These are phyloP conservation scores for Perccottus glenii DNA, from an alignment of 2,113 vertebrate genomes.

Conservation along the genomic window DNA sequence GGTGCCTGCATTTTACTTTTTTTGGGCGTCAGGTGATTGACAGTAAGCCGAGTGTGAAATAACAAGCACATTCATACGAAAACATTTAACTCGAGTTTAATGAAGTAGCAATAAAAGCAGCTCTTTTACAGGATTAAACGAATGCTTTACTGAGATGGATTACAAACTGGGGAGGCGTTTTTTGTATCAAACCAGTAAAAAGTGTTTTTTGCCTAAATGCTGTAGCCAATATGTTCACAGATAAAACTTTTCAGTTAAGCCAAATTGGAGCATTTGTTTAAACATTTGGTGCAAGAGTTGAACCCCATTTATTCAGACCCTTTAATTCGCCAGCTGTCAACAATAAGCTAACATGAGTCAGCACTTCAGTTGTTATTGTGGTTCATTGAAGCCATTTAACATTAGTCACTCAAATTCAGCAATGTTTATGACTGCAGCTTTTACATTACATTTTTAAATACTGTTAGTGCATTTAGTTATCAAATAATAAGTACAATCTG, in stretches of 20 bases:
- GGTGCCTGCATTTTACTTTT: neutral
- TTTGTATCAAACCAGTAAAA: neutral
- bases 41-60: slow-evolving; percentile 7
- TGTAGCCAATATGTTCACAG: neutral
- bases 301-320: neutral
- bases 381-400: neutral
- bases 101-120: slow-evolving; percentile 27
- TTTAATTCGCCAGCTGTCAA: neutral
- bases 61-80: slow-evolving; percentile 1
- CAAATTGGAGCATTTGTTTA: neutral
- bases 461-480: no score
- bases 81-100: slow-evolving; percentile 4
- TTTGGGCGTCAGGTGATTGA: slow-evolving; percentile 6
- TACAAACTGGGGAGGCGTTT: slow-evolving; percentile 12
- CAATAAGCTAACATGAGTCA: neutral
- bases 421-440: no score
- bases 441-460: no score
- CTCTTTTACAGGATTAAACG: slow-evolving; percentile 10
- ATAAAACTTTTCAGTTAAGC: neutral
- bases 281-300: neutral
- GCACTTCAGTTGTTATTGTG: neutral
- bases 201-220: neutral
- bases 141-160: slow-evolving; percentile 25
- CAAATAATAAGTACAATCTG: no score
- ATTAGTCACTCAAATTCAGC: no score